Conservation (phyloP, 2,797 vertebrate species). For the Hippocampus kuda region DNA sequence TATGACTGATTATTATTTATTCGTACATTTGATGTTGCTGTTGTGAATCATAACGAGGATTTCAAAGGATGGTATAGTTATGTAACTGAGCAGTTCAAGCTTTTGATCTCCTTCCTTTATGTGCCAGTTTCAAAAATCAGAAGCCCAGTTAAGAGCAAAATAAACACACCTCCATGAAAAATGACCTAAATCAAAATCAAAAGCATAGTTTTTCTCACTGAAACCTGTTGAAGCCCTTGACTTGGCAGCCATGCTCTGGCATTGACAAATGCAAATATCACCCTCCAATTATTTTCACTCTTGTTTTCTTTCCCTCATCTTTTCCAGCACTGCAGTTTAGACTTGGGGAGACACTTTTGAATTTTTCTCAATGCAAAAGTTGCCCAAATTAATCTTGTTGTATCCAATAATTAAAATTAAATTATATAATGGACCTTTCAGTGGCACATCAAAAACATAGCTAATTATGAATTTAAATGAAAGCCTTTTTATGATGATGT, state of each 20-base stretch:
- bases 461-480: neutral
- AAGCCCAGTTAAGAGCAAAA: neutral
- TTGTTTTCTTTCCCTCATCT: neutral
- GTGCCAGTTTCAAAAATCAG: neutral
- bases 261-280: neutral
- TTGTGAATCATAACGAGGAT: neutral
- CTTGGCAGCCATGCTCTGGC: neutral
- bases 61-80: neutral
- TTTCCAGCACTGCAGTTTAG: neutral
- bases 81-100: neutral
- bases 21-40: neutral
- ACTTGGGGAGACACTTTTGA: neutral
- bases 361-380: neutral
- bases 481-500: no score
- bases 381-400: neutral
- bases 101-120: neutral
- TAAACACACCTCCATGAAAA: neutral
- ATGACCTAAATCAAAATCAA: neutral
- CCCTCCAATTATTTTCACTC: slow-evolving; percentile 1
- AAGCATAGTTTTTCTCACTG: neutral
- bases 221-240: neutral
- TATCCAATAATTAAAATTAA: neutral
- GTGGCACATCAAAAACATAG: neutral
- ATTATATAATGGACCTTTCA: neutral
- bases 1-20: neutral